These are phyloP conservation scores for Crax fasciolata DNA, from an alignment of 2,797 vertebrate genomes.

Conservation along the genomic window DNA sequence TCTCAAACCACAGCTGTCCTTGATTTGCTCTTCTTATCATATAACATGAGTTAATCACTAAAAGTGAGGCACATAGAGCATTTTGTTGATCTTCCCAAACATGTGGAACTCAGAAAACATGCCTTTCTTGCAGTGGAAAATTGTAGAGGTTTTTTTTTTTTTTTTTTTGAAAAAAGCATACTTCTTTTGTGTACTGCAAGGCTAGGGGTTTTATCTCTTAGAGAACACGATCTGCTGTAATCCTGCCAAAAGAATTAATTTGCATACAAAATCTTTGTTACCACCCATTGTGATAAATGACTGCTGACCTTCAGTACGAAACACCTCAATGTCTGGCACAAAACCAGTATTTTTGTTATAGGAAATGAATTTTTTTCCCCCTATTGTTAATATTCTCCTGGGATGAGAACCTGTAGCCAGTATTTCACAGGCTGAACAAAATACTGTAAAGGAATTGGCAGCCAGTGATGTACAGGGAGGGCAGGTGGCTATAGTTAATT, in stretches of 20 bases:
- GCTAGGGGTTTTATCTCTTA: background rate
- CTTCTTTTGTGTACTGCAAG: background rate
- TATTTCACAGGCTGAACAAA: slow-evolving; percentile 27
- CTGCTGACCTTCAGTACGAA: slow-evolving; percentile 40
- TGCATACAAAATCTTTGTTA: slow-evolving; percentile 55
- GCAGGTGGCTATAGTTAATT: slow-evolving; percentile 65
- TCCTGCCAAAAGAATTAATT: slow-evolving; percentile 58
- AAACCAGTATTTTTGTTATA: slow-evolving; percentile 35
- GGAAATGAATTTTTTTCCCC: slow-evolving; percentile 29
- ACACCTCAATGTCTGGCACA: slow-evolving; percentile 53
- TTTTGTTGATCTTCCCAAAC: slow-evolving; percentile 58
- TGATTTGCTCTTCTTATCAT: slow-evolving; percentile 65
- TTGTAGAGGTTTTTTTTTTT: background rate
- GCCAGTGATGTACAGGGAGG: background rate
- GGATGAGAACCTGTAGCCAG: background rate
- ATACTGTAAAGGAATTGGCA: slow-evolving; percentile 46
- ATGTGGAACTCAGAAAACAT: slow-evolving; percentile 42
- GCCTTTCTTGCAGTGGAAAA: slow-evolving; percentile 23
- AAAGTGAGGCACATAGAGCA: background rate
- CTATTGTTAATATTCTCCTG: slow-evolving; percentile 12
- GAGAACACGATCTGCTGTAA: slow-evolving; percentile 3
- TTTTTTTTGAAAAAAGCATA: background rate
- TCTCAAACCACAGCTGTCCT: slow-evolving; percentile 61
- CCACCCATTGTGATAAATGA: slow-evolving; percentile 44
- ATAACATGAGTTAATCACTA: slow-evolving; percentile 63